Evolutionary conservation across 2,888 invertebrate genomes (phyloP), one percentile per base, ranked within the genome.

Genomic region (Chrysomela aeneicollis): DNA sequence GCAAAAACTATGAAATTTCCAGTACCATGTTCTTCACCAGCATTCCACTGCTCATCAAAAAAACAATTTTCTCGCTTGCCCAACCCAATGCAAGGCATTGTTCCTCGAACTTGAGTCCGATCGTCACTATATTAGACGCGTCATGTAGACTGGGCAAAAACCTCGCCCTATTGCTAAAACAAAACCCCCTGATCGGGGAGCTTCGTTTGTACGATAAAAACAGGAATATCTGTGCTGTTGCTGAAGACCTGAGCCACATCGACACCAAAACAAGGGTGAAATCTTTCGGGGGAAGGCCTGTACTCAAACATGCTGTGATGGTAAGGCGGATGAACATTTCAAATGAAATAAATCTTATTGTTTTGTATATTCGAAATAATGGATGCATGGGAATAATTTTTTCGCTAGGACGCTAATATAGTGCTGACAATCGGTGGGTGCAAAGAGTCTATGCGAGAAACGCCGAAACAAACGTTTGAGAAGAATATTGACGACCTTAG

Each of bases 351-450:
- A n/a, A n/a, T n/a, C n/a, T n/a, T n/a, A n/a, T n/a, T n/a, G n/a
- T n/a, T n/a, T n/a, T n/a, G n/a, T n/a, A n/a, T n/a, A n/a, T n/a
- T n/a, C n/a, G n/a, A n/a, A n/a, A n/a, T n/a, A n/a, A n/a, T n/a
- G n/a, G n/a, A n/a, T n/a, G n/a, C n/a, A n/a, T n/a, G n/a, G n/a
- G n/a, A n/a, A n/a, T n/a, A n/a, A n/a, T n/a, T n/a, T n/a, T n/a
- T n/a, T n/a, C n/a, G n/a, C n/a, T 65, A 81, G 81, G 77, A 73
- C 59, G 74, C 81, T 5, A 73, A 79, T 50, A 68, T 83, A n/a
- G 76, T 82, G 9, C 67, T 79, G 6, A 70, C 79, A 15, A 76
- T 80, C 57, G 82, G 82, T 22, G 82, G 81, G 17, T 75, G 77
- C 59, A 72, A 77, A 37, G 60, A 30, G 10, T 74, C 74, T 51